Percentiles rank a stretch among this genome's conserved stretches.
Conservation (phyloP, 2,113 vertebrate species). For the Sapayoa aenigma region DNA sequence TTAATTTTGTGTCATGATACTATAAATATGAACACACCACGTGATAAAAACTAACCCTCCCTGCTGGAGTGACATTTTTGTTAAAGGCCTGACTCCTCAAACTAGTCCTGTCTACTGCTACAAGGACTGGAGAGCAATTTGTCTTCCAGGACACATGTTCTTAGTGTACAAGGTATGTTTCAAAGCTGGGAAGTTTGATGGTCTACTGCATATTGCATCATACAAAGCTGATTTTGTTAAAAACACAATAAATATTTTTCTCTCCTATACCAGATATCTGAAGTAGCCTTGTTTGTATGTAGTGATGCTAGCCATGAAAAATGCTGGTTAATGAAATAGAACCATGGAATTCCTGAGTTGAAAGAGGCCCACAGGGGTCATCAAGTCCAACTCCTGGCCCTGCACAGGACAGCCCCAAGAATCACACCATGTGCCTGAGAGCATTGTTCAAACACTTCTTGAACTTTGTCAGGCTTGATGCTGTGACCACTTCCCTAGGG, state of each 20-base stretch:
- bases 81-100: background rate
- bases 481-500: background rate
- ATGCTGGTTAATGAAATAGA: background rate
- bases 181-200: background rate
- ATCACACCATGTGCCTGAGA: background rate
- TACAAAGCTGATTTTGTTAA: background rate
- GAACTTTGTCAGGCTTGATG: background rate
- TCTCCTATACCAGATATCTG: background rate
- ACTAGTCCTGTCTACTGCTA: background rate
- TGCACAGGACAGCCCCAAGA: background rate
- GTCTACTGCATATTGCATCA: background rate
- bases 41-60: background rate
- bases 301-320: background rate
- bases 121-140: background rate
- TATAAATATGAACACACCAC: background rate
- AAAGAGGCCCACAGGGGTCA: background rate
- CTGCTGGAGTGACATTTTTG: background rate
- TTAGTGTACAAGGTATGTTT: background rate
- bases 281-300: background rate
- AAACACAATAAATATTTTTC: background rate
- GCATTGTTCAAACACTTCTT: background rate
- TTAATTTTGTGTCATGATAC: background rate
- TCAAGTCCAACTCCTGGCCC: background rate
- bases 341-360: background rate
- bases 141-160: background rate